These are phyloP conservation scores for Zaprionus nigranus DNA, from an alignment of 1,140 invertebrate genomes.

Conservation along the genomic window DNA sequence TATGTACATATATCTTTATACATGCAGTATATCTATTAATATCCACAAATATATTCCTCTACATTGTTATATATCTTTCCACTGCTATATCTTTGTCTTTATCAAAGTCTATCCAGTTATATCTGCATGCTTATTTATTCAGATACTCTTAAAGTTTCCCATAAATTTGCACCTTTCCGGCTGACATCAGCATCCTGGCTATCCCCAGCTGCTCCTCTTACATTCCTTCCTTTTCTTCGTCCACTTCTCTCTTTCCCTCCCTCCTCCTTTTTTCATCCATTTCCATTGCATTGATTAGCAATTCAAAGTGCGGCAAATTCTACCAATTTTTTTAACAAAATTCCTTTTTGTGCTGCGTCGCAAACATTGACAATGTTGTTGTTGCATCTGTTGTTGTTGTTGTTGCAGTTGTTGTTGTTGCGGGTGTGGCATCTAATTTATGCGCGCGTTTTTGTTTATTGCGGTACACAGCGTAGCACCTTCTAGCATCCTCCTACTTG, in stretches of 20 bases:
- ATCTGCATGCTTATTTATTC: too few relatives aligned
- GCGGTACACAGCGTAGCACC: constrained; percentile 38
- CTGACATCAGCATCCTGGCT: background rate
- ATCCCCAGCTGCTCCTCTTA: background rate
- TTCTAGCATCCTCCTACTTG: background rate
- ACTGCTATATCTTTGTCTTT: too few relatives aligned
- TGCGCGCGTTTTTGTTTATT: constrained; percentile 71
- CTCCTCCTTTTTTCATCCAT: background rate
- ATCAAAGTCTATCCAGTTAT: too few relatives aligned
- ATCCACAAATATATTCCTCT: too few relatives aligned
- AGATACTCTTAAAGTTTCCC: background rate
- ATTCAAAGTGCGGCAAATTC: constrained; percentile 45
- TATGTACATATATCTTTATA: too few relatives aligned
- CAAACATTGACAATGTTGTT: constrained; percentile 33
- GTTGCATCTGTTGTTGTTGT: background rate
- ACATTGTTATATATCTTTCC: too few relatives aligned
- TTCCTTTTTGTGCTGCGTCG: background rate
- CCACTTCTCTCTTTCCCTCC: constrained; percentile 5
- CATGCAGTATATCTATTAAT: too few relatives aligned
- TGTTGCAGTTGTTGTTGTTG: constrained; percentile 5
- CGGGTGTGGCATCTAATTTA: constrained; percentile 66
- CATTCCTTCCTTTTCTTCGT: background rate
- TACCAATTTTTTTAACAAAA: background rate
- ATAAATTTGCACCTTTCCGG: constrained; percentile 11
- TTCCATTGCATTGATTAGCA: constrained; percentile 62